Conservation (phyloP, 2,888 invertebrate genomes). For the Dilophus febrilis region DNA sequence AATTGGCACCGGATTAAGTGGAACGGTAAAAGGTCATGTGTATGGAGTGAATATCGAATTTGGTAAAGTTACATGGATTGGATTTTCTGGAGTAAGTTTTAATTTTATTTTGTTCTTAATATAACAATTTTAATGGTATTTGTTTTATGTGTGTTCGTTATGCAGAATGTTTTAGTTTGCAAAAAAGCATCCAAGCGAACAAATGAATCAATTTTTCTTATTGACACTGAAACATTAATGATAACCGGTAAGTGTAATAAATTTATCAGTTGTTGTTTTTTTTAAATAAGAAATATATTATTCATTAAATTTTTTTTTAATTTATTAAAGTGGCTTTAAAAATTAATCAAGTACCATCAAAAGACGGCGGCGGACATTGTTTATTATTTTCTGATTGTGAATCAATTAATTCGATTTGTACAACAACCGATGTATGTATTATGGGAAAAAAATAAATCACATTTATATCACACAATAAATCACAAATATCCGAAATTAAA, state of each 20-base stretch:
- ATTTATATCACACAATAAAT: no score
- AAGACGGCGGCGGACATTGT: slow-evolving; percentile 26
- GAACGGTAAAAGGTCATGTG: slow-evolving; percentile 80
- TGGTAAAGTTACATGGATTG: slow-evolving; percentile 71
- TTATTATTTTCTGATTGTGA: slow-evolving; percentile 59
- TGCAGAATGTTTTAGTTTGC: slow-evolving; percentile 65
- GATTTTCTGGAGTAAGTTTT: slow-evolving; percentile 59
- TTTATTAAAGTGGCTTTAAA: slow-evolving; percentile 16
- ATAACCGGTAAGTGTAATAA: slow-evolving; percentile 28
- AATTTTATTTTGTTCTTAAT: slow-evolving; percentile 4
- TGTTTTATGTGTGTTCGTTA: no score
- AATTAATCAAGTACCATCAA: slow-evolving; percentile 21
- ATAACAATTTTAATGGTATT: no score
- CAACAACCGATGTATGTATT: slow-evolving; percentile 55
- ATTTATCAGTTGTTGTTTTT: no score
- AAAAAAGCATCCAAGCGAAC: slow-evolving; percentile 38
- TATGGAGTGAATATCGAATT: slow-evolving; percentile 74
- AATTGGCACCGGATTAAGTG: slow-evolving; percentile 88
- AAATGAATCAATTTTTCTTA: slow-evolving; percentile 29
- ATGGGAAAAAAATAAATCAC: not conserved
- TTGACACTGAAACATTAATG: slow-evolving; percentile 32
- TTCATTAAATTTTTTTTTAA: not conserved
- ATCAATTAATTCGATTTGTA: slow-evolving; percentile 57
- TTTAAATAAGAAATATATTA: slow-evolving; percentile 17
- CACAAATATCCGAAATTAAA: no score